These are phyloP conservation scores for Eulemur mongoz DNA, from an alignment of 2,797 vertebrate species.

Conservation along the genomic window DNA sequence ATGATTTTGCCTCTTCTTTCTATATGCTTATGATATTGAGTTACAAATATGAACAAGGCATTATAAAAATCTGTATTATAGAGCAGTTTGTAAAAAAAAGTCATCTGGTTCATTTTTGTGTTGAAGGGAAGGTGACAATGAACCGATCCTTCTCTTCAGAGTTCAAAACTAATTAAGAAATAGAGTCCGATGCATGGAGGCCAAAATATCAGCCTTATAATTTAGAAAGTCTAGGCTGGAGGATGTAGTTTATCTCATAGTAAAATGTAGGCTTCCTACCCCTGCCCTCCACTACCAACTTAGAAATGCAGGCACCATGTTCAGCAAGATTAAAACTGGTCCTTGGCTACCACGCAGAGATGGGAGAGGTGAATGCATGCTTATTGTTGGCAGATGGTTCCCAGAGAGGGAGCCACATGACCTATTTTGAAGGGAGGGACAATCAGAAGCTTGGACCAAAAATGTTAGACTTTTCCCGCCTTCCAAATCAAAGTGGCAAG, in stretches of 20 bases:
- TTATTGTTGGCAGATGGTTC: too few species aligned
- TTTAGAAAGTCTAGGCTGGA: background rate
- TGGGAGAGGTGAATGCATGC: background rate
- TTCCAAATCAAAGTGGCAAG: background rate
- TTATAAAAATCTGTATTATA: background rate
- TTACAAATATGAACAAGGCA: background rate
- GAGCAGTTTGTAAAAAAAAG: background rate
- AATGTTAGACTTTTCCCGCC: background rate
- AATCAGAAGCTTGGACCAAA: background rate
- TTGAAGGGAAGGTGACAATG: background rate
- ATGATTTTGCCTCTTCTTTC: background rate
- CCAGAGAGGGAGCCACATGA: background rate
- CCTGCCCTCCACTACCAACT: background rate
- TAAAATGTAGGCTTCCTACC: background rate
- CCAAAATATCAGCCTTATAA: background rate
- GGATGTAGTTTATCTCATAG: background rate
- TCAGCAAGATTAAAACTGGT: background rate
- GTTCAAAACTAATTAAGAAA: slow-evolving; percentile 14
- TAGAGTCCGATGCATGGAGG: background rate
- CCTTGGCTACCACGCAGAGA: accelerated
- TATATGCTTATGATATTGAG: background rate
- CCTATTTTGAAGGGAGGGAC: background rate
- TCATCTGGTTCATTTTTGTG: background rate
- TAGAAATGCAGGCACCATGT: background rate
- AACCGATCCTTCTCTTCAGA: background rate